Base-by-base conservation (phyloP, 2,113 vertebrate genomes). In the Apus apus region DNA sequence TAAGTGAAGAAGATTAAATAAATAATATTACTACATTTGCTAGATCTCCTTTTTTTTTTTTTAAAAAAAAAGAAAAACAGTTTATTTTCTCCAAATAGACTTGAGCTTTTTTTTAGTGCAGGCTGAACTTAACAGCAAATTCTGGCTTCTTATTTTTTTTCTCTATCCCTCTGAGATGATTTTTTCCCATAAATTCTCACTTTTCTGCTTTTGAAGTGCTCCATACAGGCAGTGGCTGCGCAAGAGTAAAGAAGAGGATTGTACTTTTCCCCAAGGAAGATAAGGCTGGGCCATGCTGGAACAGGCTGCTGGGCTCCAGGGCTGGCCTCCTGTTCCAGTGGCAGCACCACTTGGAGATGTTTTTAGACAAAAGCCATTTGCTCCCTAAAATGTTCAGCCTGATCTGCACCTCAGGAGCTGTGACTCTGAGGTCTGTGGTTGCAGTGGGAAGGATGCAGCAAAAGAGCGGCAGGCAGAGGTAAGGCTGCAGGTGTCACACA, bases 201-300 rank as follows among this genome's bases (percentile, higher is more conserved):
- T 86, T 77, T 30, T 57, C 86, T 83, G 67, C 32, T 83, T 90
- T 76, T 54, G 50, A 74, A 74, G 48, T n/a, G 19, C 57, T 67
- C 38, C 53, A 2, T 5, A 1, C 9, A 87, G 45, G 40, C 45
- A 66, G 48, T 2, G 2, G 30, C 17, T 51, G 40, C 25, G 6
- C n/a, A 54, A 18, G 22, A 43, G 14, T 26, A 14, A 71, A 40
- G 27, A 88, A 5, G 6, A 66, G 27, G 60, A 62, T 40, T 1
- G 0, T 3, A 4, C 29, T 22, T 61, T 76, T 36, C 17, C 60
- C 60, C 0, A 1, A 13, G 64, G 19, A 40, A n/a, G 34, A 6
- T 34, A 75, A 56, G 48, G 57, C 20, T 40, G 15, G 74, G 61
- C 21, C 13, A 2, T 1, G 3, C 10, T 2, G 45, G 23, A 68